Percentiles rank a stretch among this genome's conserved stretches.
Conservation (phyloP, 2,888 invertebrate species). For the Hydriomena furcata region DNA sequence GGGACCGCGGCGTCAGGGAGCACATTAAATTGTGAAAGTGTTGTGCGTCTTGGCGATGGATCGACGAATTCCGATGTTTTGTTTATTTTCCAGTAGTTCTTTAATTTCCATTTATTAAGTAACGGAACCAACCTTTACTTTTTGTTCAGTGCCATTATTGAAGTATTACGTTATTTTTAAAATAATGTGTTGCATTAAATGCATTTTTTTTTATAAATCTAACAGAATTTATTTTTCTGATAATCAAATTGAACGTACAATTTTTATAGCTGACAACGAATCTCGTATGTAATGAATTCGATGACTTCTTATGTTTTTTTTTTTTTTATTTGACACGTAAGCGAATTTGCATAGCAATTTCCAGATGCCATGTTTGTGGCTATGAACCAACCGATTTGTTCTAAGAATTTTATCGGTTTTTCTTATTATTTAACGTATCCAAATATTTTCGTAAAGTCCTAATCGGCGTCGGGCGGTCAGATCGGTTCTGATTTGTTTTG, state of each 20-base stretch:
- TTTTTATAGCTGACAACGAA: slow-evolving; percentile 66
- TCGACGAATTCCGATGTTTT: slow-evolving; percentile 55
- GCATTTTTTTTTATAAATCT: slow-evolving; percentile 60
- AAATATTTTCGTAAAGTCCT: slow-evolving; percentile 34
- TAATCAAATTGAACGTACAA: slow-evolving; percentile 48
- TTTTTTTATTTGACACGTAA: slow-evolving; percentile 44
- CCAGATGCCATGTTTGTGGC: slow-evolving; percentile 37
- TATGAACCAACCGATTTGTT: slow-evolving; percentile 50
- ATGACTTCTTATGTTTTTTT: slow-evolving; percentile 51
- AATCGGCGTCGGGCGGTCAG: slow-evolving; percentile 22
- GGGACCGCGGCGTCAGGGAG: slow-evolving; percentile 36
- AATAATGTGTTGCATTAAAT: slow-evolving; percentile 79
- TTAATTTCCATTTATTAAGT: slow-evolving; percentile 53
- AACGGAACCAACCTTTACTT: slow-evolving; percentile 59
- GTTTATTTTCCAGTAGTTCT: slow-evolving; percentile 47
- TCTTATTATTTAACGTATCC: slow-evolving; percentile 30
- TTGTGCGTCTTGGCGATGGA: slow-evolving; percentile 64
- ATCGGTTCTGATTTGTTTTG: slow-evolving; percentile 15
- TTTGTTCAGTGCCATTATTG: slow-evolving; percentile 79
- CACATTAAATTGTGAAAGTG: slow-evolving; percentile 43
- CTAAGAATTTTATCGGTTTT: slow-evolving; percentile 49
- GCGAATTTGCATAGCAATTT: slow-evolving; percentile 74
- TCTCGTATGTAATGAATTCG: slow-evolving; percentile 63
- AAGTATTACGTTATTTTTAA: slow-evolving; percentile 79
- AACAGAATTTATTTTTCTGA: slow-evolving; percentile 49